Base-by-base conservation (phyloP, 2,888 invertebrate genomes). In the Chirona hameri region DNA sequence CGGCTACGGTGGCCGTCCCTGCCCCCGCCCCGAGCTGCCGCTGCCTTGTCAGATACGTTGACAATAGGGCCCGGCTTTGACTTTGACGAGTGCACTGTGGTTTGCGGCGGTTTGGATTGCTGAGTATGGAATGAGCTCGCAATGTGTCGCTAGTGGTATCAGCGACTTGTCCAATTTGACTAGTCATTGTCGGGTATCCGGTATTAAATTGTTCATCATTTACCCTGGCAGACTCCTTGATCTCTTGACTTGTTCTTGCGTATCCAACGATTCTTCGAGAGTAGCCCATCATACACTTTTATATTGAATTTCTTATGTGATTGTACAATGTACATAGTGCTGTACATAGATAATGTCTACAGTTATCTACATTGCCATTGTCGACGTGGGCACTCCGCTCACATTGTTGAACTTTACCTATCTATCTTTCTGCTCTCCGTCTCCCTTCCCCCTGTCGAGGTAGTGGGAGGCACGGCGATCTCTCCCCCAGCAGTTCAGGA, bases 351-450 rank as follows among this genome's bases (percentile, higher is more conserved):
- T 21, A 46, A 46, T 76, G 46, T 46, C 21, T 76, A 24, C 24
- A 21, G 76, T 76, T 39, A 76, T 76, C 39, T 76, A 39, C 76
- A 76, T 76, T 72, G 76, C 76, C 76, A 76, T 76, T 76, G 46
- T 76, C 21, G 21, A 46, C 76, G 76, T 76, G 76, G 76, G 46
- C 24, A 12, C 39, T 24, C 24, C 15, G 46, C 46, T 39, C 46
- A 24, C 76, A 76, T 76, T 76, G 76, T 76, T 76, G 24, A 76
- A 31, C 46, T 76, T 76, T 76, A 76, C 39, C 76, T 46, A 39
- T 24, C n/a, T 9, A 65, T 46, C 46, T 24, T 21, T 72, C 31
- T 69, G 9, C 29, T 46, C 76, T 46, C 46, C 46, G n/a, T 18
- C 1, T 31, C 76, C 21, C 18, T 31, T 31, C 72, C 29, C 18